These are phyloP conservation scores for Tragelaphus imberbis DNA, from an alignment of 2,113 vertebrate species.

Conservation along the genomic window DNA sequence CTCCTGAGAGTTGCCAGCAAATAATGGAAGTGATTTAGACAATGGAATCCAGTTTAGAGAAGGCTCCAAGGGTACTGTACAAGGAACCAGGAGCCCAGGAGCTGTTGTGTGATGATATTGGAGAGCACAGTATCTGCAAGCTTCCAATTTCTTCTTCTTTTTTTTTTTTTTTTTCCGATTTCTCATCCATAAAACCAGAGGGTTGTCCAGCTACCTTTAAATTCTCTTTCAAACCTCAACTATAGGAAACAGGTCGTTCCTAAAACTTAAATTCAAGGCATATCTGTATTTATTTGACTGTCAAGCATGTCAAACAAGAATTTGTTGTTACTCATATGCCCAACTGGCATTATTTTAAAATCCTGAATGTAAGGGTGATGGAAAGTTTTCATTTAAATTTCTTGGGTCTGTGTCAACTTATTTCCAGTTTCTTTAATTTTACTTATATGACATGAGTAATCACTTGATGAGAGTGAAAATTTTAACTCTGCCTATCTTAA, in stretches of 20 bases:
- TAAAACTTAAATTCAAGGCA: slow-evolving; percentile 1
- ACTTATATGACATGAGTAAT: background rate
- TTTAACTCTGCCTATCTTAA: background rate
- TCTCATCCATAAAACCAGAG: background rate
- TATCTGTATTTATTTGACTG: background rate
- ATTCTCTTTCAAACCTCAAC: background rate
- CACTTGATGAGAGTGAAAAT: background rate
- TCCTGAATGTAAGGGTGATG: background rate
- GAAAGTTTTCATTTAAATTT: background rate
- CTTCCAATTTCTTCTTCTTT: background rate
- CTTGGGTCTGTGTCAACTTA: background rate
- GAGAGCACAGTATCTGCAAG: background rate
- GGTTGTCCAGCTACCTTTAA: background rate
- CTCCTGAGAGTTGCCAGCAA: background rate
- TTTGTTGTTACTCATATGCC: background rate
- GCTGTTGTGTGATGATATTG: background rate
- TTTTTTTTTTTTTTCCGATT: background rate
- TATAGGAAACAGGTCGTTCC: background rate
- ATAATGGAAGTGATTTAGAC: background rate
- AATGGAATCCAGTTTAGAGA: background rate
- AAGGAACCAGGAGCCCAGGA: background rate
- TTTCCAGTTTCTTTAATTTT: background rate
- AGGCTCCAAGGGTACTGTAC: background rate
- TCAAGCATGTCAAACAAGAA: background rate
- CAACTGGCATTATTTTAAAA: slow-evolving; percentile 17